Percentiles rank a stretch among this genome's conserved stretches.
Evolutionary conservation across 2,888 invertebrate genomes (phyloP).

Genomic region (Fissipunctia ypsillon): DNA sequence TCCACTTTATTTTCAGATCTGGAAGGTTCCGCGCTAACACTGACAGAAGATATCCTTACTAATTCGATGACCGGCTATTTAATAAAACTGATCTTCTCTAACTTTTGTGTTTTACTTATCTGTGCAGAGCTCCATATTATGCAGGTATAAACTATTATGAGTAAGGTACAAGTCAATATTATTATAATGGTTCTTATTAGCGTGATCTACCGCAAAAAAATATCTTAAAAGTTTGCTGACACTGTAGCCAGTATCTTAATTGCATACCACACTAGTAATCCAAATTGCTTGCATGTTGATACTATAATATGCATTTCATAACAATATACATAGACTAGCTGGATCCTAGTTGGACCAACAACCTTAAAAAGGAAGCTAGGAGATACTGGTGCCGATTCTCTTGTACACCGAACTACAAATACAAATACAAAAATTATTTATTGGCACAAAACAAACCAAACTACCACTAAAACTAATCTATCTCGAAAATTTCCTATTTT

Average conservation of each 20-base stretch:
- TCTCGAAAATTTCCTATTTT: no score
- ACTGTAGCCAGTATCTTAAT: neutral
- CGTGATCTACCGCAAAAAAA: neutral
- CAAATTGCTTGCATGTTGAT: neutral
- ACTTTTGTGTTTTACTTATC: conserved; percentile 13
- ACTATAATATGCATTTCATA: neutral
- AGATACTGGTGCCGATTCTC: no score
- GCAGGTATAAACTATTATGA: neutral
- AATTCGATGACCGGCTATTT: conserved; percentile 62
- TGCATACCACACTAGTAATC: neutral
- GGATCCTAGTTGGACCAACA: neutral
- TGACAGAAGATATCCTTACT: conserved; percentile 65
- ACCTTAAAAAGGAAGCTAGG: neutral
- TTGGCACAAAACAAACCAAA: no score
- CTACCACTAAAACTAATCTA: no score
- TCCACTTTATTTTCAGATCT: conserved; percentile 66
- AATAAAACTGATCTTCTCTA: conserved; percentile 2
- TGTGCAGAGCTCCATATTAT: neutral
- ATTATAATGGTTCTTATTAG: neutral
- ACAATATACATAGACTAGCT: neutral
- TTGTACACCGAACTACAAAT: no score
- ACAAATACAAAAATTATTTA: no score
- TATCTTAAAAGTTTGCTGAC: neutral
- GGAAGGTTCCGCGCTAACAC: conserved; percentile 74
- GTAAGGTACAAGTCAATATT: neutral